Evolutionary conservation across 2,113 vertebrate species (phyloP).

Genomic region (Manacus vitellinus): DNA sequence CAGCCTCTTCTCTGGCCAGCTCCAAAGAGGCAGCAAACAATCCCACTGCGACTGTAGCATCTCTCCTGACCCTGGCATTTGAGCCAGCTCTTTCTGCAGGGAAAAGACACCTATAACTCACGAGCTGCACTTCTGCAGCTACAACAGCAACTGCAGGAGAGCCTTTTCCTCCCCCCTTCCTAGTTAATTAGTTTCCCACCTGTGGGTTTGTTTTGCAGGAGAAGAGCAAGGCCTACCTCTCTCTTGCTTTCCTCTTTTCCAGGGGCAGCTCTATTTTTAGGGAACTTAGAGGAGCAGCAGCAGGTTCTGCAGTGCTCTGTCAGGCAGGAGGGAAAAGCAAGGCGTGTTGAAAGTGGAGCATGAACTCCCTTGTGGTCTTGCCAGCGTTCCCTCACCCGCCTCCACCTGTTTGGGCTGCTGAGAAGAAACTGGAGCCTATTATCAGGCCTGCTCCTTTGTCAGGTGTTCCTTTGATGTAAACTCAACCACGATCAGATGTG

Average conservation of each 20-base stretch:
- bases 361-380: not conserved
- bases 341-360: not conserved
- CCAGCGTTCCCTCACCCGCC: not conserved
- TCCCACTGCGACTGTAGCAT: fast-evolving
- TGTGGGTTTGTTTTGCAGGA: not conserved
- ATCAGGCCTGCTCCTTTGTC: conserved; percentile 21
- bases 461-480: conserved; percentile 41
- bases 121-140: not conserved
- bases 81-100: not conserved
- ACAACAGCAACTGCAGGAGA: not conserved
- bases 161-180: not conserved
- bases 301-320: not conserved
- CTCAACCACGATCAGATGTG: not conserved
- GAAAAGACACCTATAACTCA: not conserved
- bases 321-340: not conserved
- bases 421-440: conserved; percentile 27
- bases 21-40: not conserved
- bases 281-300: not conserved
- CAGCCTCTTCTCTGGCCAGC: not conserved
- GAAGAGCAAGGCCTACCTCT: not conserved
- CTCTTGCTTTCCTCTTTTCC: not conserved
- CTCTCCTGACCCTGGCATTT: not conserved
- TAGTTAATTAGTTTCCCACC: not conserved
- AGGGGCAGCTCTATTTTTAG: not conserved
- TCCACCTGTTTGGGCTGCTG: not conserved